Evolutionary conservation across 1,140 invertebrate species (phyloP), one percentile per base, ranked within the genome.

Genomic region (Chironomus striatipennis): DNA sequence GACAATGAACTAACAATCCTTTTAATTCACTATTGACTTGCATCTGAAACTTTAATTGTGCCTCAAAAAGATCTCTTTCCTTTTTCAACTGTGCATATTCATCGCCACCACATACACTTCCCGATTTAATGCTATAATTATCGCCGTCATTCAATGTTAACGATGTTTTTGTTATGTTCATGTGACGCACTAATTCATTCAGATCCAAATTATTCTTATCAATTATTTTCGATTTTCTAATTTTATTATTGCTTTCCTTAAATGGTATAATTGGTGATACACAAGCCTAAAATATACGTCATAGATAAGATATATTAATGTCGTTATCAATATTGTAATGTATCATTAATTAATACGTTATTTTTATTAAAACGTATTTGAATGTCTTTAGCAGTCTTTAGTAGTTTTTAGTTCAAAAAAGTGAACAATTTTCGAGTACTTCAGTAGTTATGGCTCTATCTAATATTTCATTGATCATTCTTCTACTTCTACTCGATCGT

Each of bases 11-110:
- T 43, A 98, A 81, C 80, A 98, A 87, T 81, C 92, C 96, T 83
- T 97, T 98, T 47, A 98, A 84, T 83, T 97, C 95, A 75, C 90
- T 89, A 85, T 97, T 97, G 0, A 97, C 93, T 90, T 96, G 79
- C 8, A 83, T 86, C 81, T 91, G 90, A 79, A 90, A 90, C 78
- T 88, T 90, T 5, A 91, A 83, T 76, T 93, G 90, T 79, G 87
- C 87, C 78, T 91, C 88, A 17, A 91, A 83, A 77, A 89, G 86
- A 77, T 84, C 82, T 75, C 90, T 88, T 75, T 87, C 88, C 78
- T 87, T 86, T 57, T 85, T 86, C 7, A 88, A 79, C 77, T 85
- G 85, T 75, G 85, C 84, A 74, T 88, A 84, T 81, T 89, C 86
- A n/a, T 78, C 65, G 20, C 76, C 77, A 87, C 85, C 78, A 83